Percentiles rank a stretch among this genome's conserved stretches.
phyloP scores from a whole-genome alignment of 2,888 invertebrate genomes.

The Aphelenchoides bicaudatus region DNA sequence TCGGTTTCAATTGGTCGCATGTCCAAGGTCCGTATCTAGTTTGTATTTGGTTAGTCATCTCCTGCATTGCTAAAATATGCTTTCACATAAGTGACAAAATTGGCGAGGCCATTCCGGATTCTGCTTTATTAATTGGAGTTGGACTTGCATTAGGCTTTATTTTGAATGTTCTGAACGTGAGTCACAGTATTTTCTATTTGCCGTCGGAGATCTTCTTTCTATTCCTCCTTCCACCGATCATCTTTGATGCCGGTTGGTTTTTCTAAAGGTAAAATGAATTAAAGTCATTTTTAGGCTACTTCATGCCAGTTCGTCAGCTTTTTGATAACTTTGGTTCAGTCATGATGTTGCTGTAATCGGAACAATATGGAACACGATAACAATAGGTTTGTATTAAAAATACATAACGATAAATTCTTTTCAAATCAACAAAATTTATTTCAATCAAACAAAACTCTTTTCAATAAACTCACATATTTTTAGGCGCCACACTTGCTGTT shows the following conservation, averaged over 20 bases:
- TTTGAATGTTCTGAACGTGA: constrained; percentile 29
- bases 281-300: constrained; percentile 69
- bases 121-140: constrained; percentile 88
- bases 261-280: background rate
- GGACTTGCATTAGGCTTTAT: constrained; percentile 79
- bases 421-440: constrained; percentile 11
- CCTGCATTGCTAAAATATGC: constrained; percentile 39
- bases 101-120: constrained; percentile 76
- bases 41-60: constrained; percentile 36
- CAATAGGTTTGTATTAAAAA: too few species aligned
- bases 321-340: constrained; percentile 95
- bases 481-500: constrained; percentile 16
- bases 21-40: constrained; percentile 38
- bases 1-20: constrained; percentile 39
- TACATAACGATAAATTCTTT: constrained; percentile 11
- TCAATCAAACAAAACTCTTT: background rate
- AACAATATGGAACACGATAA: constrained; percentile 86
- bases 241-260: constrained; percentile 75
- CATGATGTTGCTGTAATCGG: constrained; percentile 80
- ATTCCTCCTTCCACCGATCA: constrained; percentile 94
- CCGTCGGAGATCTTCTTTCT: constrained; percentile 84
- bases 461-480: background rate
- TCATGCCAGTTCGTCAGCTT: constrained; percentile 94
- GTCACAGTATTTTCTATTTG: constrained; percentile 30
- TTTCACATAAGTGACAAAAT: constrained; percentile 35